Base-by-base conservation (phyloP, 1,140 invertebrate genomes). In the Pseudobourletiella spinata region DNA sequence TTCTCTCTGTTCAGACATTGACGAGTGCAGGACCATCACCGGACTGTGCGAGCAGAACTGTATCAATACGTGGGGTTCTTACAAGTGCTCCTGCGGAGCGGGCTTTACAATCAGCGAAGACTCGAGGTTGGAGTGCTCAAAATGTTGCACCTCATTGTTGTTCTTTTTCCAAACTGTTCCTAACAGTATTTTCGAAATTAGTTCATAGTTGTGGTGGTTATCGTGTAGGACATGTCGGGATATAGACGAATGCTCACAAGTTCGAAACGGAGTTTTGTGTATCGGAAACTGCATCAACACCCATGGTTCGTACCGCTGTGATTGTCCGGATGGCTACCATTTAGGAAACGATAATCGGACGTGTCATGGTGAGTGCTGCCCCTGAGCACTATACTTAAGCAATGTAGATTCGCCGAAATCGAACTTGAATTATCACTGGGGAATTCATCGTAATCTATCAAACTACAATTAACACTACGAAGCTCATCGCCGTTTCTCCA, bases 261-360 rank as follows among this genome's bases (percentile, higher is more conserved):
- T 83, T 29, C 83, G 83, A 66, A 80, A 82, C 3, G 78, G 83
- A 54, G 81, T 83, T 54, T 73, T 91, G 1, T 95, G 91, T 72
- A 80, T 87, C 59, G 91, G 92, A 0, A 78, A 82, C n/a, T 95
- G 92, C 73, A 79, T 87, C 6, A 98, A 98, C 73, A 83, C 84
- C 1, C 84, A 85, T 0, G 95, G 95, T 8, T 70, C 68, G 42
- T 98, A 89, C 73, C 77, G 78, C 44, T 98, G 94, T 75, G 76
- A 79, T 14, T 97, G 94, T 77, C 93, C 93, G 0, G 74, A 81
- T 2, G 93, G 93, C 0, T 97, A 94, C 74, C 80, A 77, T 22
- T 76, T 92, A 2, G 80, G 81, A 0, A 71, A 76, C 4, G 88
- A 91, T 71, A 78, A 78, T 20, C 78, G 83, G 48, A 84, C 83